These are phyloP conservation scores for Agelas oroides DNA, from an alignment of 37 sponge, comb jelly and placozoan species.

Conservation along the genomic window DNA sequence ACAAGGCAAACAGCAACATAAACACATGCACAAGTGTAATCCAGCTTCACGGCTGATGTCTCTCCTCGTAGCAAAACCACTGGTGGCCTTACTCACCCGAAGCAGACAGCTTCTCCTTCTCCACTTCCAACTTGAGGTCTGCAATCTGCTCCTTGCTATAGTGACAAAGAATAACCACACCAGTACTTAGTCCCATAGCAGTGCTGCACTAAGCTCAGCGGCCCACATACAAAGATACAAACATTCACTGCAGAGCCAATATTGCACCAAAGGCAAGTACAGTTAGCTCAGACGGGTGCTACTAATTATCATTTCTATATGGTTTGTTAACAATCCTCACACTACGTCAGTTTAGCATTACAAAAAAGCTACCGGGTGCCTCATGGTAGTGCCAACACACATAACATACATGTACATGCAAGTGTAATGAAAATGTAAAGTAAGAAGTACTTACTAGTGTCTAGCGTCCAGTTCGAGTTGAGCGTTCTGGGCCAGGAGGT, in stretches of 20 bases:
- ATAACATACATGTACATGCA: too few relatives aligned
- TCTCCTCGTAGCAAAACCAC: neutral
- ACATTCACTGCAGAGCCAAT: neutral
- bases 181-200: too few relatives aligned
- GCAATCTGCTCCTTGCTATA: slow-evolving; percentile 53
- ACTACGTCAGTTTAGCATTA: too few relatives aligned
- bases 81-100: too few relatives aligned
- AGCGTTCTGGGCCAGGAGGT: slow-evolving; percentile 69
- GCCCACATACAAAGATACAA: neutral
- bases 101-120: slow-evolving; percentile 33
- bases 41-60: neutral
- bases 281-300: too few relatives aligned
- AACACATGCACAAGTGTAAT: neutral
- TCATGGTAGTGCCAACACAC: too few relatives aligned
- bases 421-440: too few relatives aligned
- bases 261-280: too few relatives aligned
- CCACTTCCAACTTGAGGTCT: slow-evolving; percentile 36
- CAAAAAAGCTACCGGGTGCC: too few relatives aligned
- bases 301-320: too few relatives aligned
- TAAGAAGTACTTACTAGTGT: slow-evolving; percentile 63
- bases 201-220: too few relatives aligned
- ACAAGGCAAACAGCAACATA: neutral
- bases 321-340: too few relatives aligned
- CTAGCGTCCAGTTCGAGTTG: slow-evolving; percentile 77
- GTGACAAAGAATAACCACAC: neutral